Conservation (phyloP, 2,113 vertebrate species). For the Xenus cinereus region DNA sequence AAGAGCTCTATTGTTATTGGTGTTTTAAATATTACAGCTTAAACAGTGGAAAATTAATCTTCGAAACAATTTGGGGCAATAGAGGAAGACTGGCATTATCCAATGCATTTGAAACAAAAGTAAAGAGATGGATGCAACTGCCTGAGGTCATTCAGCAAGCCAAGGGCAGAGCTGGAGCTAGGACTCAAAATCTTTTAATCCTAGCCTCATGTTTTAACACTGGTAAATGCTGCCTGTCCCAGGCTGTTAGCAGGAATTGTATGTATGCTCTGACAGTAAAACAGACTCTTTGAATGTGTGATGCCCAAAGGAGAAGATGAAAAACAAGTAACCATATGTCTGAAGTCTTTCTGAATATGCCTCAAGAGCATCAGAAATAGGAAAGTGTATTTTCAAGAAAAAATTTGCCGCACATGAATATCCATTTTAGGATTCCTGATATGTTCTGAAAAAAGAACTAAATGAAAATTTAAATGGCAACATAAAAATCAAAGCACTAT, state of each 20-base stretch:
- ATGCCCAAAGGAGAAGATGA: conserved; percentile 42
- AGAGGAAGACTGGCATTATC: background rate
- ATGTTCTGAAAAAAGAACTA: background rate
- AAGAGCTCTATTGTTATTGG: background rate
- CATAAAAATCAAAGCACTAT: background rate
- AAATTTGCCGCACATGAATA: background rate
- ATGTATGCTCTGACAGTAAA: conserved; percentile 37
- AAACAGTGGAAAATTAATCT: background rate
- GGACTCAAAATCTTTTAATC: conserved; percentile 20
- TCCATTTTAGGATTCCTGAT: background rate
- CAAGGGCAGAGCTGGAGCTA: background rate
- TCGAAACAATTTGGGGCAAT: background rate
- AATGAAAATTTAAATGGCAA: background rate
- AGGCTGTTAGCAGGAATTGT: background rate
- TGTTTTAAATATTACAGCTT: background rate
- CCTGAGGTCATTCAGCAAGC: background rate
- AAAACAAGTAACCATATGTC: conserved; percentile 50
- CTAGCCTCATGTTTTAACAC: background rate
- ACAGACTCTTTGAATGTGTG: conserved; percentile 1
- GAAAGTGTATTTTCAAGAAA: background rate
- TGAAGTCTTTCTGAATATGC: conserved; percentile 45
- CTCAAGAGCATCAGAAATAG: conserved; percentile 15
- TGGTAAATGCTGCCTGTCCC: conserved; percentile 49
- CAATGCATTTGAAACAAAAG: background rate
- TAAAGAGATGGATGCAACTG: background rate